These are phyloP conservation scores for Anastrepha ludens DNA, from an alignment of 1,140 invertebrate genomes.

Conservation along the genomic window DNA sequence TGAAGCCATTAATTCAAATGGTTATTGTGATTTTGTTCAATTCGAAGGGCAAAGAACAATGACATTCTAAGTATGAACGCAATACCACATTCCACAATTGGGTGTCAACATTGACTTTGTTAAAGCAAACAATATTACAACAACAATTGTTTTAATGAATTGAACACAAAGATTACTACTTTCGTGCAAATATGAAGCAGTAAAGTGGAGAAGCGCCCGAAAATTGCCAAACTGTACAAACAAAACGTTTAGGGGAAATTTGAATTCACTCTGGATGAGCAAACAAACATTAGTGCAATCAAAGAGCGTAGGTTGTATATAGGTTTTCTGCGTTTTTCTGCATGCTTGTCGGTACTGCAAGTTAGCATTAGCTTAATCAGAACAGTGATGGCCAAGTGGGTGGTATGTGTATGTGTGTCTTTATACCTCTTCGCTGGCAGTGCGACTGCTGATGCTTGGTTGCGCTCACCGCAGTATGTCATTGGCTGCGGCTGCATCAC, in stretches of 20 bases:
- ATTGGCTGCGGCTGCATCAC: neutral
- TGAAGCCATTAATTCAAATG: constrained; percentile 28
- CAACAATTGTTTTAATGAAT: neutral
- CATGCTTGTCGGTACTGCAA: neutral
- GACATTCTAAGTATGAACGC: neutral
- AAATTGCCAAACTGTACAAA: too few relatives aligned
- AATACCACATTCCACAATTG: neutral
- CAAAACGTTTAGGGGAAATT: too few relatives aligned
- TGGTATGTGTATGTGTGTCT: neutral
- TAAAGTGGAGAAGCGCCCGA: too few relatives aligned
- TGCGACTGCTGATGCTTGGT: neutral
- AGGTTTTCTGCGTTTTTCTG: neutral
- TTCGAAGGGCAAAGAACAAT: neutral
- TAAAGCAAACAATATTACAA: neutral
- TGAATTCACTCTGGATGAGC: too few relatives aligned
- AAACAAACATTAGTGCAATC: neutral
- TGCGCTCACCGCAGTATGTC: neutral
- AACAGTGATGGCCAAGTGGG: neutral
- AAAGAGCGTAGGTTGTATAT: neutral
- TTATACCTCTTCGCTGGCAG: neutral
- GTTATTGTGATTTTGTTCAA: neutral
- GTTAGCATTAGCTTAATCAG: neutral
- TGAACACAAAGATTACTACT: neutral
- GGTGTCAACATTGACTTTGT: neutral
- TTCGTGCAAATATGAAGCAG: too few relatives aligned